Evolutionary conservation across 1,140 invertebrate genomes (phyloP), one percentile per base, ranked within the genome.

Genomic region (Melitaea cinxia): DNA sequence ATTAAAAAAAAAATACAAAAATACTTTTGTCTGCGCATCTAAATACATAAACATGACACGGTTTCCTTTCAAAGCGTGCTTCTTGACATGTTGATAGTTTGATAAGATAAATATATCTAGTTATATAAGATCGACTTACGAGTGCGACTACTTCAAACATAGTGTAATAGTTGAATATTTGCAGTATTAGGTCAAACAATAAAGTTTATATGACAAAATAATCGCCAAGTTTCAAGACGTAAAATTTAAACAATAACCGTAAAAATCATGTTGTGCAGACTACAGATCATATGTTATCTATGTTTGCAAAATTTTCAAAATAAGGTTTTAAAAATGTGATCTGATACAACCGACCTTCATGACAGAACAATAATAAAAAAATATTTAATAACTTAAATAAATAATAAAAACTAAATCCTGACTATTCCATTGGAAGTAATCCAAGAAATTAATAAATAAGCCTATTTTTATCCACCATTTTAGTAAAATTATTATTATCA

Each of bases 81-180:
- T 23, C 42, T 49, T 53, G 21, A 28, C 49, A 59, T 23, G 45
- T 33, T 28, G 47, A 61, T 61, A 61, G 21, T 12, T 17, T 47
- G 10, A 5, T 52, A n/a, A n/a, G n/a, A n/a, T n/a, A n/a, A n/a
- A n/a, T n/a, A n/a, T n/a, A 60, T 60, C 58, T 60, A 52, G 52
- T 60, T 47, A 14, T 7, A 12, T 9, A 12, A 10, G 10, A 47
- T 47, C 42, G 12, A 47, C n/a, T 12, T 19, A 47, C 42, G 42
- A 47, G 42, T 23, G 42, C 42, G 21, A 23, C 19, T 47, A 47
- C 21, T n/a, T 9, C 9, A 47, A 47, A 23, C 9, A n/a, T 1
- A 39, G n/a, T 12, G 7, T n/a, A 42, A 42, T 42, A 17, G 2
- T 7, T 42, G 15, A 42, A 15, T 15, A 39, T 42, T 17, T 42